Percentiles rank a stretch among this genome's conserved stretches.
Conservation (phyloP, 2,888 invertebrate genomes). For the Tenthredo livida region DNA sequence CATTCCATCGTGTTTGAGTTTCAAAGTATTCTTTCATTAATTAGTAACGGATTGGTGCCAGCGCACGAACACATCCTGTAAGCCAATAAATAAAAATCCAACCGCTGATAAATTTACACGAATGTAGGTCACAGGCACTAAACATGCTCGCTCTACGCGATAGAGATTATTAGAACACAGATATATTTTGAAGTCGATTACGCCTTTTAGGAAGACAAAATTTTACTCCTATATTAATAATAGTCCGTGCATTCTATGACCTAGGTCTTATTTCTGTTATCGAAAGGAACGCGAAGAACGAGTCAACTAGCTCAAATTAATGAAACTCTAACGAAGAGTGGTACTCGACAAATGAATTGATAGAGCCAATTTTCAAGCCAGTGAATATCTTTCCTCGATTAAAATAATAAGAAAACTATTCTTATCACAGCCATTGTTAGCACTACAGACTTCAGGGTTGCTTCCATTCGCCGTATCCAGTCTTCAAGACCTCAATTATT, state of each 20-base stretch:
- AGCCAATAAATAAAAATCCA: not conserved
- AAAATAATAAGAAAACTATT: slow-evolving; percentile 58
- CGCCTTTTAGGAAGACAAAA: not conserved
- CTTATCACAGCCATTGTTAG: slow-evolving; percentile 74
- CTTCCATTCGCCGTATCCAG: slow-evolving; percentile 49
- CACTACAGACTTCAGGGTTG: slow-evolving; percentile 59
- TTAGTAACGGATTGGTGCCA: not conserved
- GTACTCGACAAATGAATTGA: not conserved
- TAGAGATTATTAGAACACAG: not conserved
- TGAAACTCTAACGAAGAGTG: not conserved
- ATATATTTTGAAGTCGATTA: not conserved
- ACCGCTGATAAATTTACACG: not conserved
- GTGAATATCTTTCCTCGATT: slow-evolving; percentile 13
- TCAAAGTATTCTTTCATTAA: not conserved
- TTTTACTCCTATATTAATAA: not conserved
- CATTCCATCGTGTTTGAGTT: not conserved
- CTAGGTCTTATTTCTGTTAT: no score
- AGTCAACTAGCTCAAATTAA: not conserved
- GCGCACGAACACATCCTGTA: not conserved
- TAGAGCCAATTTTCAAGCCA: slow-evolving; percentile 17
- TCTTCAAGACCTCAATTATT: slow-evolving; percentile 46
- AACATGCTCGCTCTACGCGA: not conserved
- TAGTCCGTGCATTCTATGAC: not conserved
- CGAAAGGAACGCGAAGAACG: no score
- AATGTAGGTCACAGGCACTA: not conserved